phyloP scores from a whole-genome alignment of 2,888 invertebrate genomes.

The Caenorhabditis angaria region DNA sequence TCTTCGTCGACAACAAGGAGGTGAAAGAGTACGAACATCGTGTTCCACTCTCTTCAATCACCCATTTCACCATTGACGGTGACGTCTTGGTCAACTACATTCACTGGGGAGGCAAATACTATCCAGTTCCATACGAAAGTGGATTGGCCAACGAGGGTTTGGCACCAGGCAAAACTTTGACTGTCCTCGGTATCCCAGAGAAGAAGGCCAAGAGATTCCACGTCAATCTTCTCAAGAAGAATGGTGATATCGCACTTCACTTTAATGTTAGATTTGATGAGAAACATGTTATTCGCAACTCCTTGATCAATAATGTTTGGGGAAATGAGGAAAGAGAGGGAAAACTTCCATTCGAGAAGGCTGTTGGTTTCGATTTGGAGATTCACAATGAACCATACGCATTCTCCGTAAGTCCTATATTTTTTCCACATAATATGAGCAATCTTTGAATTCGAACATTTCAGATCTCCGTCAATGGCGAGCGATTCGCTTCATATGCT shows the following conservation, averaged over 20 bases:
- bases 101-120: conserved; percentile 72
- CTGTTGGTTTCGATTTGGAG: conserved; percentile 55
- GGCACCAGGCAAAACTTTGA: conserved; percentile 67
- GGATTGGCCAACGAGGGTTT: conserved; percentile 69
- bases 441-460: conserved; percentile 17
- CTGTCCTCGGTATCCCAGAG: conserved; percentile 68
- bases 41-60: conserved; percentile 65
- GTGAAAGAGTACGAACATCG: conserved; percentile 72
- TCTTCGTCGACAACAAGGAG: conserved; percentile 70
- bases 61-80: conserved; percentile 71
- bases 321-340: conserved; percentile 65
- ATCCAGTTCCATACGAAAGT: conserved; percentile 70
- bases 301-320: conserved; percentile 59
- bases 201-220: conserved; percentile 68
- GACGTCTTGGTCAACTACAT: conserved; percentile 68
- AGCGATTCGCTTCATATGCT: conserved; percentile 71
- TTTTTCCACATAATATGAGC: neutral
- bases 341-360: conserved; percentile 62
- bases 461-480: conserved; percentile 72
- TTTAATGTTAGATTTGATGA: conserved; percentile 62
- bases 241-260: conserved; percentile 63
- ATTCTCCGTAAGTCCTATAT: conserved; percentile 43
- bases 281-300: conserved; percentile 61
- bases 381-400: conserved; percentile 62
- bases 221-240: conserved; percentile 61